Evolutionary conservation across 2,888 invertebrate genomes (phyloP).

Genomic region (Callimorpha dominula): DNA sequence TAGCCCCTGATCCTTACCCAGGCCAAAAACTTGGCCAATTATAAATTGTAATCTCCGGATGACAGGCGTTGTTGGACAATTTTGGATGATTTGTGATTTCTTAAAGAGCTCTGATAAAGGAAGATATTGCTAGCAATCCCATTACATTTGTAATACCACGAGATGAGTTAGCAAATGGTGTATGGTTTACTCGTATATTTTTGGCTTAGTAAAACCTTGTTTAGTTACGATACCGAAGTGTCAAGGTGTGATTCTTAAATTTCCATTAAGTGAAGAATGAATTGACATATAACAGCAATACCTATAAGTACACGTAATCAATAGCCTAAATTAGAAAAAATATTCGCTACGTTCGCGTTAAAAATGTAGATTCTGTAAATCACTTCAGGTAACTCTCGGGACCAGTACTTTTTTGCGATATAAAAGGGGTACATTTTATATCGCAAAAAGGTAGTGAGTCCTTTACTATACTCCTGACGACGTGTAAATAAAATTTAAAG

Average conservation of each 20-base stretch:
- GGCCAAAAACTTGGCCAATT: constrained; percentile 67
- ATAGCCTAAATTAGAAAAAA: background rate
- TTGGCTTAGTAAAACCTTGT: background rate
- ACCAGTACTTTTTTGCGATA: no score
- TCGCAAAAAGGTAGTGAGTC: no score
- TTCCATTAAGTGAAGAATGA: background rate
- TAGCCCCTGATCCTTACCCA: constrained; percentile 57
- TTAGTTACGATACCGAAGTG: background rate
- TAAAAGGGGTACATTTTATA: no score
- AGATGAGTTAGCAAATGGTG: background rate
- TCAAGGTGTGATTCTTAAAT: background rate
- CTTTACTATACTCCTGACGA: no score
- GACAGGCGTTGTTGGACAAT: constrained; percentile 22
- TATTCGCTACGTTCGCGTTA: no score
- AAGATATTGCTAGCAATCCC: background rate
- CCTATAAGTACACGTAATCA: background rate
- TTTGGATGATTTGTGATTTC: constrained; percentile 23
- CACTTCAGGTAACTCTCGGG: no score
- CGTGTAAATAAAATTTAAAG: no score
- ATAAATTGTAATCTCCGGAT: constrained; percentile 45
- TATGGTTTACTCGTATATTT: background rate
- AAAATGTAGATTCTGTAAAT: no score
- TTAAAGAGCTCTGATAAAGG: constrained; percentile 14
- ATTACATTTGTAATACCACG: background rate
- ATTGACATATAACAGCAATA: background rate